Conservation (phyloP, 2,113 vertebrate species). For the Atlantisia rogersi region DNA sequence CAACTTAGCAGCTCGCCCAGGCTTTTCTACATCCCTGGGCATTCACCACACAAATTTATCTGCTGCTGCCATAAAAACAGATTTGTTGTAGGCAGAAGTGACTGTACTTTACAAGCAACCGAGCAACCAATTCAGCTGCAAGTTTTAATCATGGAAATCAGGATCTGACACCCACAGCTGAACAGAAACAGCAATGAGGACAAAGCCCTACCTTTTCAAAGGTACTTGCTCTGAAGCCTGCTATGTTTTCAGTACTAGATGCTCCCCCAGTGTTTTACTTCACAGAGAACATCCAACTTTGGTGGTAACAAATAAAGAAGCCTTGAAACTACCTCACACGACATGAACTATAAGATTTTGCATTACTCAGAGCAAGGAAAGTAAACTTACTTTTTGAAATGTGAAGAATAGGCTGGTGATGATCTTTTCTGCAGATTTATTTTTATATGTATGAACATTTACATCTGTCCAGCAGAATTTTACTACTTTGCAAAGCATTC, state of each 20-base stretch:
- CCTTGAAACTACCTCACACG: background rate
- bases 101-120: background rate
- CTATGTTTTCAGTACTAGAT: background rate
- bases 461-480: background rate
- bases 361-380: background rate
- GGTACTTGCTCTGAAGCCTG: background rate
- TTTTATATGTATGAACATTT: background rate
- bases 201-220: background rate
- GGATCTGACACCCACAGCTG: background rate
- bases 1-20: constrained; percentile 49
- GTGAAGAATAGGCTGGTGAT: background rate
- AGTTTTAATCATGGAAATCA: background rate
- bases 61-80: constrained; percentile 39
- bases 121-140: background rate
- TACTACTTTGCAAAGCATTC: background rate
- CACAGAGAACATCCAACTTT: background rate
- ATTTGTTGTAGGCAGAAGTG: background rate
- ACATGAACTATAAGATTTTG: background rate
- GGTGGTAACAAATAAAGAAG: background rate
- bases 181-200: background rate
- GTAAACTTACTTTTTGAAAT: background rate
- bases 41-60: constrained; percentile 43
- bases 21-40: background rate
- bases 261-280: background rate
- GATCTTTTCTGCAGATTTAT: background rate